Percentiles rank a stretch among this genome's conserved stretches.
Evolutionary conservation across 1,140 invertebrate species (phyloP).

Genomic region (Drosophila ficusphila): DNA sequence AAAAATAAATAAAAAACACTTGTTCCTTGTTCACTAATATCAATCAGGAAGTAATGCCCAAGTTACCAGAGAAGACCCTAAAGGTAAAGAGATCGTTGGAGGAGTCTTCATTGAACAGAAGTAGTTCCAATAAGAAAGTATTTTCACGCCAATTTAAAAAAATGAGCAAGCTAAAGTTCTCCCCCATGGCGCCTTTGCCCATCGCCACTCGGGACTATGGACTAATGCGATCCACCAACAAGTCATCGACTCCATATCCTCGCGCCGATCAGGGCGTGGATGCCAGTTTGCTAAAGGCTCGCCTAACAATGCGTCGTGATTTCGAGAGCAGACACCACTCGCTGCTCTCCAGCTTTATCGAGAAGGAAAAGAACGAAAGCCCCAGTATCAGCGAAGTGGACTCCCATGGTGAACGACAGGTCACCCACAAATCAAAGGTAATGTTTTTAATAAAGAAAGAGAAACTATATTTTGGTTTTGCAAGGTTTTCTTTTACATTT

Average conservation of each 20-base stretch:
- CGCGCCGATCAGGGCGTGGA: slow-evolving; percentile 8
- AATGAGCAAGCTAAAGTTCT: neutral
- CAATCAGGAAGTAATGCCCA: no score
- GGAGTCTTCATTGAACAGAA: no score
- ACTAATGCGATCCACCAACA: slow-evolving; percentile 9
- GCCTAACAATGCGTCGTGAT: slow-evolving; percentile 5
- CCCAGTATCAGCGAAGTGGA: neutral
- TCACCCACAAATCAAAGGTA: neutral
- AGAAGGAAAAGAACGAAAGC: neutral
- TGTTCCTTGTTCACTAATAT: no score
- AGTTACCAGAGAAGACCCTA: no score
- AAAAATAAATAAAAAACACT: neutral
- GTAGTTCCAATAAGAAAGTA: no score
- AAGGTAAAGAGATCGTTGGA: no score
- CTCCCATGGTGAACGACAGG: neutral
- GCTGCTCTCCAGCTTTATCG: neutral
- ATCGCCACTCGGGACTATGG: slow-evolving; percentile 40
- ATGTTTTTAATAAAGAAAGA: no score
- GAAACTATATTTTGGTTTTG: no score
- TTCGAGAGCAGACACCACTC: neutral
- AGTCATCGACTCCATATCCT: slow-evolving; percentile 48
- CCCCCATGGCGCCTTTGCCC: neutral
- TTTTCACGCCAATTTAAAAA: neutral
- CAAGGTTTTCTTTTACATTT: no score
- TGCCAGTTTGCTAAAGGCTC: slow-evolving; percentile 5